These are phyloP conservation scores for Aphidius ervi DNA, from an alignment of 1,140 invertebrate species.

Conservation along the genomic window DNA sequence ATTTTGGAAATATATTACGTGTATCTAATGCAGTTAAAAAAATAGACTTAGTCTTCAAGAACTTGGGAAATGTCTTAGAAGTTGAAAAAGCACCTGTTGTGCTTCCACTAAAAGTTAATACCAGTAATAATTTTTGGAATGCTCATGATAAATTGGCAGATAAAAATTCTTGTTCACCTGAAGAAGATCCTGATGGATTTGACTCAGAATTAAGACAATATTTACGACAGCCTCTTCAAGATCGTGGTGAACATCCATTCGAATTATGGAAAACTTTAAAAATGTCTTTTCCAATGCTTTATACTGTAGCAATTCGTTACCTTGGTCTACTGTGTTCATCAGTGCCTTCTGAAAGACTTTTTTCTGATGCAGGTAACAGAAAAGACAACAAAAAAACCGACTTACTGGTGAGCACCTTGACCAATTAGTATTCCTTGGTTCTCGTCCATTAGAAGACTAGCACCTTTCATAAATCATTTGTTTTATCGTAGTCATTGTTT, in stretches of 20 bases:
- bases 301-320: slow-evolving; percentile 37
- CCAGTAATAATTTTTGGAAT: too few relatives aligned
- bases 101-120: too few relatives aligned
- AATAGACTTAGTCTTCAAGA: not conserved
- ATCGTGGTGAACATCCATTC: slow-evolving; percentile 37
- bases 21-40: slow-evolving; percentile 5
- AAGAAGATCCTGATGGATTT: not conserved
- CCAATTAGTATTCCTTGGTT: slow-evolving; percentile 20
- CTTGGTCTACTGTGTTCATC: slow-evolving; percentile 39
- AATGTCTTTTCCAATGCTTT: slow-evolving; percentile 33
- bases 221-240: slow-evolving; percentile 26
- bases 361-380: slow-evolving; percentile 41
- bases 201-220: slow-evolving; percentile 11
- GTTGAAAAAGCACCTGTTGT: not conserved
- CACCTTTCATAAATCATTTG: not conserved
- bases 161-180: too few relatives aligned
- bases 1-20: slow-evolving; percentile 12
- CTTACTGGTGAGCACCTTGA: slow-evolving; percentile 21
- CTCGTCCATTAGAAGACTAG: slow-evolving; percentile 14
- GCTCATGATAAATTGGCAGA: too few relatives aligned
- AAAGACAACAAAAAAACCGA: slow-evolving; percentile 21
- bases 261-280: slow-evolving; percentile 40
- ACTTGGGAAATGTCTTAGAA: not conserved
- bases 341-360: slow-evolving; percentile 42
- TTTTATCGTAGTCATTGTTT: too few relatives aligned